phyloP scores from a whole-genome alignment of 64 coral and sea anemone species.

The Actinia tenebrosa region DNA sequence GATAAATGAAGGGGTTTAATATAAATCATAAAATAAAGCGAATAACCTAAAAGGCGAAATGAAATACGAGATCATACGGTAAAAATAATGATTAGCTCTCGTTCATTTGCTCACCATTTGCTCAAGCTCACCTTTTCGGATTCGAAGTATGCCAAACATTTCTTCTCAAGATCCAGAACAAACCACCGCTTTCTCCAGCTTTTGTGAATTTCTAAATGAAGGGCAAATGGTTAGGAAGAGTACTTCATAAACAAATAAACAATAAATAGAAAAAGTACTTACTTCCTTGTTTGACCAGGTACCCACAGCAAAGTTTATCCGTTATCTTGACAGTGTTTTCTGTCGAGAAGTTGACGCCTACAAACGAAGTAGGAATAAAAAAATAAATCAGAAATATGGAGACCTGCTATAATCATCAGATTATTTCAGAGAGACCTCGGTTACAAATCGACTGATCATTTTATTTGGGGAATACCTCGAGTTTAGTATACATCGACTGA shows the following conservation, averaged over 20 bases:
- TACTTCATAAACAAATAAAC: no score
- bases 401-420: no score
- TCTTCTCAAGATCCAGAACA: conserved; percentile 72
- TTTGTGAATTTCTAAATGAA: conserved; percentile 59
- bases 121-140: conserved; percentile 60
- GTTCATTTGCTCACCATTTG: background rate
- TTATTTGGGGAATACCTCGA: no score
- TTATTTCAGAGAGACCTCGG: background rate
- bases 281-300: conserved; percentile 89
- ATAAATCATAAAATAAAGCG: background rate
- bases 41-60: background rate
- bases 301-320: conserved; percentile 65
- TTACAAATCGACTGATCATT: no score
- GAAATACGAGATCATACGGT: background rate
- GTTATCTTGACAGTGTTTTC: conserved; percentile 52
- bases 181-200: conserved; percentile 91
- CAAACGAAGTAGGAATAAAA: background rate
- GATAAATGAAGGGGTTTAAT: background rate
- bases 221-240: background rate
- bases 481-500: no score
- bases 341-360: conserved; percentile 53
- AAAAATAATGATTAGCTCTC: background rate
- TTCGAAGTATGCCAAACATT: conserved; percentile 85
- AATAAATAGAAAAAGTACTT: conserved; percentile 12
- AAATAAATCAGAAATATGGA: background rate